These are phyloP conservation scores for Eidolon helvum DNA, from an alignment of 2,113 vertebrate genomes.

Conservation along the genomic window DNA sequence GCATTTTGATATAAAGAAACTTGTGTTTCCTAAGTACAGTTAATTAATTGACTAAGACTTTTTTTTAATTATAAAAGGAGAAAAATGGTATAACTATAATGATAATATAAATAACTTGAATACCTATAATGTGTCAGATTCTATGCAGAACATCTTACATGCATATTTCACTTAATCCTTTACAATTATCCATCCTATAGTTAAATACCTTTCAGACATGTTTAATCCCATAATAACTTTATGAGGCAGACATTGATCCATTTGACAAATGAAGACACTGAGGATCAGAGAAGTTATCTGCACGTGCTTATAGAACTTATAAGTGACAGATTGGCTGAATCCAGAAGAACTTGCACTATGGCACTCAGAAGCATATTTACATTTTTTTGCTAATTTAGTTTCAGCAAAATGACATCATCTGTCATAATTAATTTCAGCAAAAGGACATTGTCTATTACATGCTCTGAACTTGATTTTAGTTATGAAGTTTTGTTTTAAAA, in stretches of 20 bases:
- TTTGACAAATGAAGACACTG: not conserved
- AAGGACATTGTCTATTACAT: not conserved
- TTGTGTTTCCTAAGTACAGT: not conserved
- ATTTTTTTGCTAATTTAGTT: not conserved
- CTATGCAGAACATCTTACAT: not conserved
- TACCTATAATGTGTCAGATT: not conserved
- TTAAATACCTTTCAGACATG: not conserved
- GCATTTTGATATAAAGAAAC: not conserved
- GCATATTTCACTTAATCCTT: not conserved
- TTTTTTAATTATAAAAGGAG: not conserved
- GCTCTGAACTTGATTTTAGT: not conserved
- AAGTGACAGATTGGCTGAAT: not conserved
- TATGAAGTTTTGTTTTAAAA: conserved; percentile 29
- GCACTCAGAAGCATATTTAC: not conserved
- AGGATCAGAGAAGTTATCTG: not conserved
- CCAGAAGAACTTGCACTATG: not conserved
- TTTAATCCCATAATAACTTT: not conserved
- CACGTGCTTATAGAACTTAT: not conserved
- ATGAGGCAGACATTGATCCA: not conserved
- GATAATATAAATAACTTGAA: not conserved
- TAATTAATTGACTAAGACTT: not conserved
- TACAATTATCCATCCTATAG: not conserved
- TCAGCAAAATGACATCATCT: not conserved
- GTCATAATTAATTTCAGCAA: not conserved
- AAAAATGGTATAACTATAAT: not conserved